These are phyloP conservation scores for Netelia inedita DNA, from an alignment of 2,888 invertebrate species.

Conservation along the genomic window DNA sequence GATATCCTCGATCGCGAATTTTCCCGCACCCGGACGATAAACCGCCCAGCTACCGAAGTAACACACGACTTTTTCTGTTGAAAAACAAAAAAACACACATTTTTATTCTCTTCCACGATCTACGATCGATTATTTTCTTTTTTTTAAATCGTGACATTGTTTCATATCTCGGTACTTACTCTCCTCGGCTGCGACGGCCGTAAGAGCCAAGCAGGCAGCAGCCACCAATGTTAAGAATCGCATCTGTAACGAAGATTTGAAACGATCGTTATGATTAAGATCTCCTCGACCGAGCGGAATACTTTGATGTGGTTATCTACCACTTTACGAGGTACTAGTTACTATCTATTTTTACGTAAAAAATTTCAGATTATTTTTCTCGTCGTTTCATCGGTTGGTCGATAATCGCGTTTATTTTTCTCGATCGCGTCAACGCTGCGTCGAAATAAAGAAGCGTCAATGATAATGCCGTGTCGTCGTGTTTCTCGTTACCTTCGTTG, in stretches of 20 bases:
- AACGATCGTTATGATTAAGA: conserved; percentile 5
- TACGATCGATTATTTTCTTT: neutral
- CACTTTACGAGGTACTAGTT: neutral
- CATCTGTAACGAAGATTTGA: conserved; percentile 70
- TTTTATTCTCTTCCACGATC: neutral
- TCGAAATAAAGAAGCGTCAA: neutral
- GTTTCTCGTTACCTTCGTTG: conserved; percentile 20
- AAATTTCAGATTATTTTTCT: neutral
- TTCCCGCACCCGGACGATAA: conserved; percentile 88
- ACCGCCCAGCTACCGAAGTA: conserved; percentile 93
- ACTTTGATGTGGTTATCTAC: neutral
- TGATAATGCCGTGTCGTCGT: neutral
- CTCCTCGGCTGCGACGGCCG: conserved; percentile 30
- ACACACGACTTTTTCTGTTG: conserved; percentile 89
- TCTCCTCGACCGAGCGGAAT: neutral
- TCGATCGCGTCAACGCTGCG: neutral
- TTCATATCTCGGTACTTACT: conserved; percentile 68
- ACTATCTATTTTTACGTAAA: neutral
- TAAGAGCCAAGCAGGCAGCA: conserved; percentile 59
- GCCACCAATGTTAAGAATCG: conserved; percentile 63
- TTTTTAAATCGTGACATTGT: too few species aligned
- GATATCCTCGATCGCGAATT: conserved; percentile 89
- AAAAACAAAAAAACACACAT: neutral
- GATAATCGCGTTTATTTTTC: neutral
- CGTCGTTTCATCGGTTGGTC: neutral